These are phyloP conservation scores for Myrmophylax atrothorax DNA, from an alignment of 2,113 vertebrate species.

Conservation along the genomic window DNA sequence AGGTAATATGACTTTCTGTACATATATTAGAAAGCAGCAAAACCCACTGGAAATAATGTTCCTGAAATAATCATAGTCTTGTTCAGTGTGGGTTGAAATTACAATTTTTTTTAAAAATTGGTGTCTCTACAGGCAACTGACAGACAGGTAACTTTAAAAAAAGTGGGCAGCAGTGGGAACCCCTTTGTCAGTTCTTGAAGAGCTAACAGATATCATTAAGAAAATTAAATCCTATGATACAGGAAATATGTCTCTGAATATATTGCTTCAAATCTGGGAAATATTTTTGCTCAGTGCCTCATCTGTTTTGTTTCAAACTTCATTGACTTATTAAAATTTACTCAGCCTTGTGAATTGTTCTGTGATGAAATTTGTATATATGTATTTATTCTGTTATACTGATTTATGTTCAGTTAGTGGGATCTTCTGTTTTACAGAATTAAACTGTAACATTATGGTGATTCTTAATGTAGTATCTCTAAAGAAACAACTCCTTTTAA, in stretches of 20 bases:
- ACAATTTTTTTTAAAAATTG: not conserved
- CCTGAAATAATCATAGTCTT: not conserved
- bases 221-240: not conserved
- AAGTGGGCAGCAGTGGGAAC: not conserved
- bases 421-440: not conserved
- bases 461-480: not conserved
- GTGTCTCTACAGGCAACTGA: not conserved
- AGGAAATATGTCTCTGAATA: not conserved
- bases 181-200: not conserved
- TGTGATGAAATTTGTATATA: not conserved
- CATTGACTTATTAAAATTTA: not conserved
- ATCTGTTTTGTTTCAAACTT: not conserved
- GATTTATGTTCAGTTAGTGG: not conserved
- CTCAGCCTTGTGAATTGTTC: not conserved
- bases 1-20: not conserved
- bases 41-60: not conserved
- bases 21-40: not conserved
- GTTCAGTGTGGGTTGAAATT: not conserved
- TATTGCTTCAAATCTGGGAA: not conserved
- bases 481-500: slow-evolving; percentile 16
- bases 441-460: not conserved
- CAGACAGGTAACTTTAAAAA: not conserved
- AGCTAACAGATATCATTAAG: not conserved
- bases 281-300: not conserved
- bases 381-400: not conserved